Evolutionary conservation across 1,140 invertebrate genomes (phyloP), one percentile per base, ranked within the genome.

Genomic region (Dinoponera quadriceps): DNA sequence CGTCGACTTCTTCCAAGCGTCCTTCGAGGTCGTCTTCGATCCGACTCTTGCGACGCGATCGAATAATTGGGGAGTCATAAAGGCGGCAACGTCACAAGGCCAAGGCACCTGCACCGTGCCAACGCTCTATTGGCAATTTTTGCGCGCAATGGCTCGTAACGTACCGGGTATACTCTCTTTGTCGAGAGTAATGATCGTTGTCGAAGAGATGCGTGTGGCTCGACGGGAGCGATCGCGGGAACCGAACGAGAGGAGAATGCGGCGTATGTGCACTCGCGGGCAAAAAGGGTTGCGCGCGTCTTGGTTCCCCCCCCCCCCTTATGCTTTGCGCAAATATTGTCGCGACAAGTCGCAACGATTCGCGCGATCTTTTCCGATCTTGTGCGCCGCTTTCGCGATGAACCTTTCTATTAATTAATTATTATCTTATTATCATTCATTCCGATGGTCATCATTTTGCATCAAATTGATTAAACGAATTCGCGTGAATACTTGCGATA

Each of bases 101-200:
- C 65, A 27, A 87, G 63, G 65, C 51, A 85, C 65, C 83, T 82
- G 83, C 54, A 27, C 27, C 57, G 85, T 59, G 54, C 69, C n/a
- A 48, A 25, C 38, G n/a, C n/a, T 20, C 63, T 75, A 87, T 57
- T 78, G 59, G 60, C 65, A 74, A 88, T 82, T 82, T 78, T 82
- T 84, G 22, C 14, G 65, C 51, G 60, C 75, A 85, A 85, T 63
- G 44, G 27, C 22, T 66, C 66, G 38, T 88, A 87, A 88, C 83
- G 62, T 7, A 2, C 2, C 33, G 7, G 2, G 77, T 25, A 16
- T 13, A n/a, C 29, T 18, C 11, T 3, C 48, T 62, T 77, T 88
- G 44, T 83, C 18, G 55, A 22, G 55, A 22, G n/a, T 78, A 78
- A 77, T 77, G 22, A 25, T 20, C 29, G 22, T 68, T 65, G 65